Evolutionary conservation across 2,113 vertebrate genomes (phyloP).

Genomic region (Leptobrachium ailaonicum): DNA sequence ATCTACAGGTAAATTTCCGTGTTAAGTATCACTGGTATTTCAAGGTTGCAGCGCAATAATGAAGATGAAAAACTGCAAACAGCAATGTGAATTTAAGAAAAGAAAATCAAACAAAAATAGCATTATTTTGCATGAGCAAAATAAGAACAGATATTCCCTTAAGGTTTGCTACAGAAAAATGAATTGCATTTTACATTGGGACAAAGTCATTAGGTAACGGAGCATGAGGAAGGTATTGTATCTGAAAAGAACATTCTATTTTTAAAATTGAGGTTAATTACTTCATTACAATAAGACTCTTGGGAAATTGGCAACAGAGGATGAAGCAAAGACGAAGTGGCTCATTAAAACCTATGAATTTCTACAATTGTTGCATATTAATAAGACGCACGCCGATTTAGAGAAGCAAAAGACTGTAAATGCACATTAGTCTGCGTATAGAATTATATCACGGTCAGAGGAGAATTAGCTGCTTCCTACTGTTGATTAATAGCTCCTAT

Average conservation of each 20-base stretch:
- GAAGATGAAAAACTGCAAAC: neutral
- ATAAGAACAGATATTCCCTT: neutral
- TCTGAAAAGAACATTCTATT: slow-evolving; percentile 40
- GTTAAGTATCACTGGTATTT: neutral
- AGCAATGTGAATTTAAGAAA: neutral
- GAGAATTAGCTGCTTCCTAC: too few relatives aligned
- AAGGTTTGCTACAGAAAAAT: neutral
- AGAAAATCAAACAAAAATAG: neutral
- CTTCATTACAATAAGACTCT: slow-evolving; percentile 45
- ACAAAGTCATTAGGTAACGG: slow-evolving; percentile 36
- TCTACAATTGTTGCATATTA: slow-evolving; percentile 25
- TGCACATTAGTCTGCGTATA: neutral
- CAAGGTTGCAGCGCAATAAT: neutral
- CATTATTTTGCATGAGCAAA: neutral
- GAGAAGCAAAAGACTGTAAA: neutral
- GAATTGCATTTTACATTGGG: slow-evolving; percentile 11
- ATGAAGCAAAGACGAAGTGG: slow-evolving; percentile 16
- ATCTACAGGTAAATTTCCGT: too few relatives aligned
- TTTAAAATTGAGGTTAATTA: slow-evolving; percentile 50
- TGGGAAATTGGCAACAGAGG: slow-evolving; percentile 38
- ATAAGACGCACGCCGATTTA: slow-evolving; percentile 20
- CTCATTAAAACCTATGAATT: slow-evolving; percentile 34
- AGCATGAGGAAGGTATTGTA: slow-evolving; percentile 19
- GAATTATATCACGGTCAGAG: too few relatives aligned
- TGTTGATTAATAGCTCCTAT: too few relatives aligned